Evolutionary conservation across 2,797 vertebrate genomes (phyloP), one percentile per base, ranked within the genome.

Genomic region (Anguilla anguilla): DNA sequence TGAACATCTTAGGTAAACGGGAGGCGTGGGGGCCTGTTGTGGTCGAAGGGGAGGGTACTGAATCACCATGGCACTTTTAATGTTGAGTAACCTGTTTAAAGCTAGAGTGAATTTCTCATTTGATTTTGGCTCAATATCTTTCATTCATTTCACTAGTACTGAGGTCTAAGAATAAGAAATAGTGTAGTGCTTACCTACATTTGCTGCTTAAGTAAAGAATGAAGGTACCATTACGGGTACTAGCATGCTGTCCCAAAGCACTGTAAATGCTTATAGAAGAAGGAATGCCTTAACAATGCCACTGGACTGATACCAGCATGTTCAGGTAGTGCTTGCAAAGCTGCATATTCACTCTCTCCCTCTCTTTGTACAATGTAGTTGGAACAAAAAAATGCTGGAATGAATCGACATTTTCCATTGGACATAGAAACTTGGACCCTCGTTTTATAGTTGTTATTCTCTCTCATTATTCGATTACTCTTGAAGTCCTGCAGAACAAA

Each of bases 381-480:
- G 94, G 92, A 95, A 92, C 85, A 89, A 87, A 89, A 87, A 91
- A 90, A 86, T 87, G 89, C 94, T 95, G 95, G 95, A 96, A 94
- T 89, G 92, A 93, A 92, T 92, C 89, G 83, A 94, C 91, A 94
- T 96, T 96, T 96, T 96, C 96, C 95, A 90, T 93, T 96, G 94
- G 95, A 94, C 90, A 90, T 86, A 94, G 93, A 93, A 88, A 93
- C 91, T 95, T 95, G 95, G 95, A 95, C 93, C 89, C 89, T 91
- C 67, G 25, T 95, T 96, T 96, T 95, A 96, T 95, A 90, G 94
- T 87, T 93, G 93, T 95, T 95, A 94, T 94, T 95, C 91, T 93
- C 94, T 92, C 92, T 93, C 91, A 93, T 94, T 95, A 94, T 94
- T 92, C 90, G 90, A 94, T 95, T 91, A 93, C 94, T 94, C 91